Evolutionary conservation across 1,140 invertebrate species (phyloP), one percentile per base, ranked within the genome.

Genomic region (Zophobas atratus): DNA sequence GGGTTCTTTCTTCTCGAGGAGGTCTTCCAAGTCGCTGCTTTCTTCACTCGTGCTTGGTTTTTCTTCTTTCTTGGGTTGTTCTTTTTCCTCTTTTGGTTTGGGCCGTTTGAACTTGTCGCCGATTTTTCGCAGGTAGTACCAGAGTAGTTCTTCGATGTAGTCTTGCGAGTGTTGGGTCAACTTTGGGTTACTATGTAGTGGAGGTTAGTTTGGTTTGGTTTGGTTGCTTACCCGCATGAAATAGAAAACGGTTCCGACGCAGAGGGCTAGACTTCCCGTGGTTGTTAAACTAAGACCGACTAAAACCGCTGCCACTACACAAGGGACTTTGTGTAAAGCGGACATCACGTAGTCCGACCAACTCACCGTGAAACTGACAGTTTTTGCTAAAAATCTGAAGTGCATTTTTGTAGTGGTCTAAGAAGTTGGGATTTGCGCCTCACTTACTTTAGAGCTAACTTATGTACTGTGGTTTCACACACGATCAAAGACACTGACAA

Each of bases 101-200:
- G 43, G 2, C 46, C 63, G 6, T 77, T 76, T 81, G 83, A 67
- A 86, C 83, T 85, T 85, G 56, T 86, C 87, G 0, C 85, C 86
- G 20, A 89, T 79, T 82, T 86, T 88, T 20, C 88, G 87, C 75
- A 90, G 85, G 77, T 90, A 84, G 79, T 87, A 88, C 83, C 89
- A 91, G 1, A 90, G 85, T 46, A 91, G 88, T 83, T 92, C 90
- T 86, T 94, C 93, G 8, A 94, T 83, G 82, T 92, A 93, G 84
- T 94, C 92, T 85, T 94, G 92, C 48, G 92, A 94, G 86, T 93
- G 91, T 87, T 90, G 92, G 1, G 91, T 92, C 1, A 94, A 81
- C 89, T 92, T 20, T 20, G 20, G 20, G 20, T 20, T 20, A 20
- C 20, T 36, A 6, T 35, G 4, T 6, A 49, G 39, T 33, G 36